phyloP scores from a whole-genome alignment of 2,113 vertebrate genomes.

The Etia nguti region DNA sequence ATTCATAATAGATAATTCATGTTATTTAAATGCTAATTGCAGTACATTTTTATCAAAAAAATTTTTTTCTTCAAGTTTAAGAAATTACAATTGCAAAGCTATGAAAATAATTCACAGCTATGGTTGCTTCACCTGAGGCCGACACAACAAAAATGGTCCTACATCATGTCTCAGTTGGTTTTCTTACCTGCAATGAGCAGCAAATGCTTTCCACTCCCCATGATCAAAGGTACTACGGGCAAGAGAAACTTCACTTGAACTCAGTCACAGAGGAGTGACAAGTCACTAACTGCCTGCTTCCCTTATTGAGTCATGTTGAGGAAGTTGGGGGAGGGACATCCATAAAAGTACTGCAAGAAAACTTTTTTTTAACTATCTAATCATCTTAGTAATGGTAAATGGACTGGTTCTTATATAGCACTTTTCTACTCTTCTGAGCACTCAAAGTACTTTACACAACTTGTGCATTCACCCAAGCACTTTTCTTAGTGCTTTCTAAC shows the following conservation, averaged over 20 bases:
- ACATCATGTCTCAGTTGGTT: no score
- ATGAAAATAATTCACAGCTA: neutral
- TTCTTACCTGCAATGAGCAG: conserved; percentile 32
- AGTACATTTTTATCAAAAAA: no score
- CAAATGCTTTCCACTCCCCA: neutral
- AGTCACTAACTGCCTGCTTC: neutral
- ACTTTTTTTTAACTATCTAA: neutral
- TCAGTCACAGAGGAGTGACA: neutral
- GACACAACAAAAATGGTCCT: neutral
- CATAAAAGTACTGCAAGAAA: neutral
- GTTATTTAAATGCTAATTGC: neutral
- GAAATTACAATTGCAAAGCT: neutral
- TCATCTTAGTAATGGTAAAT: no score
- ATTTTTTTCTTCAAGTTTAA: no score
- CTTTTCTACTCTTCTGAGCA: no score
- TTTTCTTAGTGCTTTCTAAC: no score
- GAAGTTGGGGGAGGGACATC: neutral
- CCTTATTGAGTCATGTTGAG: neutral
- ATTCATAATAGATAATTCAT: neutral
- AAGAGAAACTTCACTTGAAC: neutral
- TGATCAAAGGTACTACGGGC: neutral
- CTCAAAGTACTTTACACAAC: no score
- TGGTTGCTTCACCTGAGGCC: neutral
- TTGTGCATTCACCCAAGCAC: no score
- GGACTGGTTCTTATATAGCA: no score